A percentile compares a stretch with the other conserved stretches of the same genome.
phyloP scores from a whole-genome alignment of 23 tunicate genomes.

The Styela clava region DNA sequence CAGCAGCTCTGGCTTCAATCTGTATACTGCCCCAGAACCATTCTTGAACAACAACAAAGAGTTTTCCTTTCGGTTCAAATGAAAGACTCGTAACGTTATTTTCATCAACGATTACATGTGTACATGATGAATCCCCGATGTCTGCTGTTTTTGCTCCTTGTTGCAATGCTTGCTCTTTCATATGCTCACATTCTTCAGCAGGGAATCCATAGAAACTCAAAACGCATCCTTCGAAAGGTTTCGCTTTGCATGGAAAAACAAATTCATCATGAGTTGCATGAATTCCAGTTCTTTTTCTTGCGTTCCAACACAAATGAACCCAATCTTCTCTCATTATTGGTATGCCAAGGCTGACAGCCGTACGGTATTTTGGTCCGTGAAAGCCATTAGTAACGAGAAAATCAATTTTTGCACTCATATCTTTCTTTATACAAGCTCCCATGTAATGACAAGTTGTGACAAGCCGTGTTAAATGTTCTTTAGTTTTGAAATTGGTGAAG shows the following conservation, averaged over 20 bases:
- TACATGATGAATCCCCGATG: conserved; percentile 49
- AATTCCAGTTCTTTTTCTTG: conserved; percentile 33
- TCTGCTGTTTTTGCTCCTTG: conserved; percentile 53
- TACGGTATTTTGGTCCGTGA: conserved; percentile 85
- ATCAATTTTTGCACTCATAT: conserved; percentile 83
- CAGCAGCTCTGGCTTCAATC: conserved; percentile 90
- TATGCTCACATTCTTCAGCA: conserved; percentile 69
- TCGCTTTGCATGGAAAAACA: conserved; percentile 60
- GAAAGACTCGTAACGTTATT: conserved; percentile 49
- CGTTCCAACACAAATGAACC: conserved; percentile 87
- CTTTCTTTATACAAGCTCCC: conserved; percentile 88
- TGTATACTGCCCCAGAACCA: conserved; percentile 99
- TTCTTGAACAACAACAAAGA: conserved; percentile 71
- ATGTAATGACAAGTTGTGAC: conserved; percentile 87
- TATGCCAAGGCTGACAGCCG: conserved; percentile 89
- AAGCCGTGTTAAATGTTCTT: conserved; percentile 73
- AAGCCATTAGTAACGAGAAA: conserved; percentile 63
- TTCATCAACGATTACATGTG: conserved; percentile 81
- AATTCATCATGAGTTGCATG: conserved; percentile 89
- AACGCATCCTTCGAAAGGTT: conserved; percentile 89
- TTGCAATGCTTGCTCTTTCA: conserved; percentile 73
- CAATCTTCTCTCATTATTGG: conserved; percentile 88
- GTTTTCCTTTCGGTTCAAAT: conserved; percentile 48
- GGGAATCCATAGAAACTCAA: conserved; percentile 82
- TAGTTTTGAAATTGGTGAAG: conserved; percentile 81